Evolutionary conservation across 1,140 invertebrate genomes (phyloP), one percentile per base, ranked within the genome.

Genomic region (Temnothorax nylanderi): DNA sequence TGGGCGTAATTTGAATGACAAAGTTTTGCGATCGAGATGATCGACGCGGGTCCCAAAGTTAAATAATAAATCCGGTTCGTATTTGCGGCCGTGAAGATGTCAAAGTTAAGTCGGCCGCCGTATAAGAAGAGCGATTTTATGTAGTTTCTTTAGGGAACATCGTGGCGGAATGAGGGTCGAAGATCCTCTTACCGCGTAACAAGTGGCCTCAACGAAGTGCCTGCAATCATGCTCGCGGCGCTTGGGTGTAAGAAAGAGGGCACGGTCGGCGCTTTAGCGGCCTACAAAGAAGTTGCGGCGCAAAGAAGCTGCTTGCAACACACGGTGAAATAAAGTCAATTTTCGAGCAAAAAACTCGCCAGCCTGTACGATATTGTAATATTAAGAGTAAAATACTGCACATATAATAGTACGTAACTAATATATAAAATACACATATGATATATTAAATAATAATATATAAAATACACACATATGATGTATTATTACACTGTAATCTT

Each of bases 121-220:
- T 69, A 69, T 69, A 69, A 81, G 49, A 54, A 71, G 64, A 54
- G 26, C 69, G 47, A 75, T 87, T 75, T 54, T 72, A 56, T 75
- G 78, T 65, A 67, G 76, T 84, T 87, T 84, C 62, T 84, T 72
- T 67, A 41, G 47, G 34, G 47, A 69, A 69, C 77, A 81, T 69
- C 77, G 13, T 34, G 77, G 34, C 49, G 49, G 41, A 54, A 81
- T 34, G 64, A 69, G 77, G 77, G 47, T 81, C 77, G 49, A 81
- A 71, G 47, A 81, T 81, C 64, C 77, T 81, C 77, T 81, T 71
- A 81, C 32, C 64, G 77, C 32, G 77, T 81, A 81, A 81, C 77
- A 69, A 81, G 77, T 81, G 77, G 47, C 64, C 49, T 69, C 77
- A 37, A 54, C 77, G 64, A 81, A 81, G 64, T 54, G 77, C n/a